Evolutionary conservation across 2,888 invertebrate species (phyloP).

Genomic region (Apoderus coryli): DNA sequence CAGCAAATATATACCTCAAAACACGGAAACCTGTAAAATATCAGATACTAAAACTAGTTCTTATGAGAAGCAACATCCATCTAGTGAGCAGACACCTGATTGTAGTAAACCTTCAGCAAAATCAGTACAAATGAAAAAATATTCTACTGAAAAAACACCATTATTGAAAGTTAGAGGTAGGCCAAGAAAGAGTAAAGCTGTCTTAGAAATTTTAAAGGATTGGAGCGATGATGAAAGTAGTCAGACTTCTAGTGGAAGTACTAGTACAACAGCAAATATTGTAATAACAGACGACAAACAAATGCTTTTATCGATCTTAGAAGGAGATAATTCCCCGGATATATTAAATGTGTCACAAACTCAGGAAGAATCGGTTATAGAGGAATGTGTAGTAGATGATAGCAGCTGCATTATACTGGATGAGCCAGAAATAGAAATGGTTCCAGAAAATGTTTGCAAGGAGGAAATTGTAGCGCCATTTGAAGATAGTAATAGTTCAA

Average conservation of each 20-base stretch:
- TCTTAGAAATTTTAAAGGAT: slow-evolving; percentile 17
- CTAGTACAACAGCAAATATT: too few species aligned
- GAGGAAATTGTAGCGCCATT: too few species aligned
- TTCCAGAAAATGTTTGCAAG: too few species aligned
- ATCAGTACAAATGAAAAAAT: neutral
- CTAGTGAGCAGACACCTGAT: slow-evolving; percentile 2
- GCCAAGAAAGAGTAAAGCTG: slow-evolving; percentile 13
- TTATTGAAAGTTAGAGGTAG: too few species aligned
- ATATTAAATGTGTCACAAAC: too few species aligned
- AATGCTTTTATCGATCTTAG: too few species aligned
- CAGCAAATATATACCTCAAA: too few species aligned
- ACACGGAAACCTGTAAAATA: slow-evolving; percentile 7
- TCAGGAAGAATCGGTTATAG: slow-evolving; percentile 13
- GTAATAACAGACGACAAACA: too few species aligned
- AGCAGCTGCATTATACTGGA: slow-evolving; percentile 12
- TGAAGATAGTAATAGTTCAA: too few species aligned
- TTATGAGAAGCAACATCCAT: neutral
- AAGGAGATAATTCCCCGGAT: too few species aligned
- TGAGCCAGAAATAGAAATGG: too few species aligned
- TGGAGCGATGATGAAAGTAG: slow-evolving; percentile 21
- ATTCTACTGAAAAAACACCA: slow-evolving; percentile 10
- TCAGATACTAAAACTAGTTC: neutral
- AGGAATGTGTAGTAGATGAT: slow-evolving; percentile 15
- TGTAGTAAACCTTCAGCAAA: slow-evolving; percentile 1
- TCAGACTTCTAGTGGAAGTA: slow-evolving; percentile 9